Evolutionary conservation across 2,113 vertebrate genomes (phyloP), one percentile per base, ranked within the genome.

Genomic region (Chascanopsetta lugubris): DNA sequence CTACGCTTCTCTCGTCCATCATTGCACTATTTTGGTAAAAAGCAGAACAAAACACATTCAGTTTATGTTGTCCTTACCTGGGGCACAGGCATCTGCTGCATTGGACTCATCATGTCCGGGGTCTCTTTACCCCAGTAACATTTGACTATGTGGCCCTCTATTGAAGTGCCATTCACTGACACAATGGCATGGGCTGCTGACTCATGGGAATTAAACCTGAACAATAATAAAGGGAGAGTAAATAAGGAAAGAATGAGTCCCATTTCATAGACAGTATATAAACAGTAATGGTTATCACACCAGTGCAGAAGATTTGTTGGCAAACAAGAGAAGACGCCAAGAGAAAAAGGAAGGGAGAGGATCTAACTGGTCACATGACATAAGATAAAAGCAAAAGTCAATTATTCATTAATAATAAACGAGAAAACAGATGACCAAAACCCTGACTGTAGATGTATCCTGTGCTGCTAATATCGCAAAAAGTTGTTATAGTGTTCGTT

Each of bases 61-160:
- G n/a, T n/a, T n/a, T n/a, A n/a, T 51, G 17, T 17, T 0, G 26
- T 30, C 24, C 46, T 63, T 87, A 93, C 93, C 91, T 92, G 92
- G 34, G 91, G 89, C 66, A 93, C 69, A 27, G 87, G 83, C 82
- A 93, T 88, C 94, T 98, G 97, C 75, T 96, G 97, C 72, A 99
- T 94, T 0, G 96, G 94, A 68, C 84, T 96, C 89, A 93, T 88
- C 93, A 96, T 94, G 89, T 99, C 97, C 0, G 97, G 94, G 0
- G 94, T 97, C 87, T 99, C 97, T 91, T 99, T 99, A 61, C 97
- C 97, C 97, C 97, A 99, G 77, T 97, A 99, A 79, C 97, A 99
- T 79, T 99, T 99, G 54, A 99, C 97, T 3, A 95, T 88, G 72
- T 98, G 94, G 22, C 97, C 96, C 82, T 99, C 97, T 77, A 99